phyloP scores from a whole-genome alignment of 2,113 vertebrate genomes.

The Chitala chitala region DNA sequence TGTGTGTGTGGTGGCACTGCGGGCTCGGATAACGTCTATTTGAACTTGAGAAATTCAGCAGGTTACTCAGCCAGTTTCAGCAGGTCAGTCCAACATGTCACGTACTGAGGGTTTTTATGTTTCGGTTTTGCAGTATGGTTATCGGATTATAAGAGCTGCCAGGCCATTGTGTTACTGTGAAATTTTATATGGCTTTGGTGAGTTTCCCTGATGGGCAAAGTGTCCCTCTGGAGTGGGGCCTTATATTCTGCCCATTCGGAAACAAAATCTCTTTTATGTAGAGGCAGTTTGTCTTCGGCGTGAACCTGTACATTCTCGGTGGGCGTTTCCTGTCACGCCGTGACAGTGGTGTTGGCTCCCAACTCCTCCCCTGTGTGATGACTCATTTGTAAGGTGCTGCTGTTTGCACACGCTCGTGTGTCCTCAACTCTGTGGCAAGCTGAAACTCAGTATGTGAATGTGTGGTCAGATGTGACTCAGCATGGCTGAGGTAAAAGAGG shows the following conservation, averaged over 20 bases:
- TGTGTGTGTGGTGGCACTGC: neutral
- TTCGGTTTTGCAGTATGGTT: too few relatives aligned
- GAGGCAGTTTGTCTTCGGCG: neutral
- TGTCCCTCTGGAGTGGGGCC: neutral
- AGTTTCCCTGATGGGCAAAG: neutral
- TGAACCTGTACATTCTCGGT: neutral
- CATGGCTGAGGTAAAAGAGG: neutral
- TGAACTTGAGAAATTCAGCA: neutral
- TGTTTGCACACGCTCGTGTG: neutral
- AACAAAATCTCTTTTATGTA: neutral
- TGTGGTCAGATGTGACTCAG: slow-evolving; percentile 4
- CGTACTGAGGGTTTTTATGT: neutral
- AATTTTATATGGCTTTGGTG: neutral
- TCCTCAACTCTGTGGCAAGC: neutral
- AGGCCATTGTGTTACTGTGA: neutral
- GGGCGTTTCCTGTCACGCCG: neutral
- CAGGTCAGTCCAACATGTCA: neutral
- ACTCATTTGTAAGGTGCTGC: neutral
- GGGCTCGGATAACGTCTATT: neutral
- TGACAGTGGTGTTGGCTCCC: neutral
- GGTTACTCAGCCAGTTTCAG: neutral
- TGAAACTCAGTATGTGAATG: neutral
- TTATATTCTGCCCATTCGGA: neutral
- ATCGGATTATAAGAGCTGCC: neutral
- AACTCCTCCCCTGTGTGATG: too few relatives aligned